Conservation (phyloP, 1,140 invertebrate genomes). For the Heliconius congener region DNA sequence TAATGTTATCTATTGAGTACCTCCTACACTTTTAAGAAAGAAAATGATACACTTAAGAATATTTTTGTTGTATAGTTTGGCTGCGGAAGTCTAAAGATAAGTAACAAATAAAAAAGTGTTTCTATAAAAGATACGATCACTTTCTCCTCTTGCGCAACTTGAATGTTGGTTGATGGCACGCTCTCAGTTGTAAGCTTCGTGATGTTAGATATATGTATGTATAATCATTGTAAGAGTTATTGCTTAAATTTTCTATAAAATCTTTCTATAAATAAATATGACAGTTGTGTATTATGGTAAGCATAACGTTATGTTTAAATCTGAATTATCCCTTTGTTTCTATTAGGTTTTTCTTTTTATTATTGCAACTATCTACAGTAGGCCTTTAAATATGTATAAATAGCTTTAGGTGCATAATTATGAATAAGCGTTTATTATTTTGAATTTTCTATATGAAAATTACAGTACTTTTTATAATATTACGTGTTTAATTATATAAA, state of each 20-base stretch:
- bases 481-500: neutral
- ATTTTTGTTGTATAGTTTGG: neutral
- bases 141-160: slow-evolving; percentile 1
- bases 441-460: neutral
- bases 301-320: too few relatives aligned
- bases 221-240: neutral
- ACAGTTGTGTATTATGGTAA: too few relatives aligned
- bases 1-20: too few relatives aligned
- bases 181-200: neutral
- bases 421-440: neutral
- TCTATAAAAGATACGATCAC: neutral
- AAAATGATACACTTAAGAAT: neutral
- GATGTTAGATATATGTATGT: neutral
- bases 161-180: neutral
- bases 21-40: too few relatives aligned
- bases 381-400: neutral
- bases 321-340: too few relatives aligned
- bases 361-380: neutral
- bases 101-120: neutral
- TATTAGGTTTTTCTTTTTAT: neutral
- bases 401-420: neutral
- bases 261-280: too few relatives aligned
- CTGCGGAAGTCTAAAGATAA: neutral
- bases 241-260: neutral
- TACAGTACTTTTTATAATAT: neutral